phyloP scores from a whole-genome alignment of 2,113 vertebrate genomes.

The Nothobranchius furzeri region DNA sequence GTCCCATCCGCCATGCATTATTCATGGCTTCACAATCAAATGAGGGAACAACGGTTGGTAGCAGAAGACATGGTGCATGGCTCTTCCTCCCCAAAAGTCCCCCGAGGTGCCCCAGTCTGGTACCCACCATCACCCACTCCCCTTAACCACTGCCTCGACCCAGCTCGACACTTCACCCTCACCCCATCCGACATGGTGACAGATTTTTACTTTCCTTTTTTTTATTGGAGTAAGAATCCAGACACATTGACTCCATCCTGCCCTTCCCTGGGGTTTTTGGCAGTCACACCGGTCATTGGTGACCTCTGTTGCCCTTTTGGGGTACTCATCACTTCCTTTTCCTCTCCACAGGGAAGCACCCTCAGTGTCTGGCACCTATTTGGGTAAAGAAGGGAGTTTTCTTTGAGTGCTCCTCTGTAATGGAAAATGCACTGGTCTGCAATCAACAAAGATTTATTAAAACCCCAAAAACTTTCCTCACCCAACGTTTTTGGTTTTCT shows the following conservation, averaged over 20 bases:
- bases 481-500: not conserved
- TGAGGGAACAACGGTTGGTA: constrained; percentile 93
- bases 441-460: constrained; percentile 27
- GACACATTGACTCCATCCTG: constrained; percentile 60
- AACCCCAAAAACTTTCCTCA: constrained; percentile 17
- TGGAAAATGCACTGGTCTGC: not conserved
- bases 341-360: constrained; percentile 51
- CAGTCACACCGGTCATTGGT: constrained; percentile 57
- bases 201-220: constrained; percentile 38
- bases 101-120: constrained; percentile 91
- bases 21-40: constrained; percentile 97
- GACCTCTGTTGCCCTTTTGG: constrained; percentile 71
- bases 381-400: constrained; percentile 25
- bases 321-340: constrained; percentile 62
- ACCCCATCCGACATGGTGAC: constrained; percentile 52
- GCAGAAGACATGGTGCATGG: constrained; percentile 87
- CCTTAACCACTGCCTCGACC: constrained; percentile 72
- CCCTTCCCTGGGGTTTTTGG: constrained; percentile 67
- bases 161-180: constrained; percentile 77
- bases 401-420: not conserved
- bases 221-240: constrained; percentile 50
- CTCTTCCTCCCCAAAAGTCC: constrained; percentile 97
- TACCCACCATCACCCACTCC: constrained; percentile 84
- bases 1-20: constrained; percentile 90
- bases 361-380: constrained; percentile 62